Base-by-base conservation (phyloP, 1,140 invertebrate genomes). In the Gonatopus flavifemur region DNA sequence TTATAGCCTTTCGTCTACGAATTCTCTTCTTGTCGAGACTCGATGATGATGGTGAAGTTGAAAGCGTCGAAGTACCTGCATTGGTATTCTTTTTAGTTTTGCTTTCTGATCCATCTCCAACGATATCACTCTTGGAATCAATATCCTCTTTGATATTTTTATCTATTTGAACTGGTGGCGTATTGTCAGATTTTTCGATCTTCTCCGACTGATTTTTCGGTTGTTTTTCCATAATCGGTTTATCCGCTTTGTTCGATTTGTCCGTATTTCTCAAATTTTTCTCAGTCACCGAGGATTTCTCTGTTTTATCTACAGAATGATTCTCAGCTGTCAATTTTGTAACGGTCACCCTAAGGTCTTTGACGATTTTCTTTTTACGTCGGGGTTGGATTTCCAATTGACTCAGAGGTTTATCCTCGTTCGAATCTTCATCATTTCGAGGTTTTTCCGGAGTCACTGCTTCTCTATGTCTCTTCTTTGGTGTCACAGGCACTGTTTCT, bases 1-100 rank as follows among this genome's bases (percentile, higher is more conserved):
- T 94, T 10, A 88, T 86, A 5, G 86, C 81, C 72, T 91, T 87
- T 39, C 89, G 85, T 41, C 90, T 82, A 48, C 87, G 81, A 7
- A 83, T 76, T 69, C 88, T 87, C 54, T 88, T 85, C 59, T 88
- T 84, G 2, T 80, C 49, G 5, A 61, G 32, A 13, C 54, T 52
- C 36, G 56, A 33, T 3, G 52, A 47, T 1, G 54, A 41, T 16
- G 55, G n/a, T 3, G 57, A 44, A 53, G 64, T 66, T 19, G 65
- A 31, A 30, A 57, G 37, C 20, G 48, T 65, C 3, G 37, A 22
- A 7, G 9, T 35, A n/a, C n/a, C n/a, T n/a, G n/a, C n/a, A n/a
- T n/a, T n/a, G 3, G 44, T n/a, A n/a, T 40, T 39, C 7, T 18
- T 33, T 8, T 53, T 52, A 1, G 35, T n/a, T 36, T 63, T 63